phyloP scores from a whole-genome alignment of 2,113 vertebrate species.

The Ellobius talpinus region DNA sequence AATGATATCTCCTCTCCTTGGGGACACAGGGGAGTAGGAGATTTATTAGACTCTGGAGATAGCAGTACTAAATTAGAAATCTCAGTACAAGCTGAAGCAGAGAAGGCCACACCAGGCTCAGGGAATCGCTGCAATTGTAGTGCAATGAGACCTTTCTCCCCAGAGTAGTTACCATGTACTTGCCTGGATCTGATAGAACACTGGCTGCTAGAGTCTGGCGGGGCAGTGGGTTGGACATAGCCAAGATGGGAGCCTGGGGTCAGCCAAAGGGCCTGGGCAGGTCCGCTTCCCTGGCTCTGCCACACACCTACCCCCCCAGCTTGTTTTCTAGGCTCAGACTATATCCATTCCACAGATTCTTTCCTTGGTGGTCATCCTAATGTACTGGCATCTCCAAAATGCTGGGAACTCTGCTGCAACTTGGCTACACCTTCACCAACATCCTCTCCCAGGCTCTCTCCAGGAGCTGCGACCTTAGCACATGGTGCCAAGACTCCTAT shows the following conservation, averaged over 20 bases:
- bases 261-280: neutral
- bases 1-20: neutral
- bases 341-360: neutral
- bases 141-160: conserved; percentile 16
- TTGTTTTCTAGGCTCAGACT: neutral
- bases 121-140: neutral
- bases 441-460: neutral
- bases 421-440: neutral
- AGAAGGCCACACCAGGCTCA: neutral
- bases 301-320: neutral
- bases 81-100: neutral
- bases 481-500: neutral
- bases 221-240: neutral
- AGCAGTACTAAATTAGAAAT: conserved; percentile 33
- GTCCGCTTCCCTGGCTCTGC: neutral
- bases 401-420: neutral
- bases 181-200: conserved; percentile 16
- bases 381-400: neutral
- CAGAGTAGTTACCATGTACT: neutral
- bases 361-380: neutral
- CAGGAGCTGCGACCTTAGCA: neutral
- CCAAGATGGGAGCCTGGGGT: neutral
- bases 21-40: neutral
- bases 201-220: neutral
- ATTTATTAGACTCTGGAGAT: neutral